Evolutionary conservation across 2,113 vertebrate genomes (phyloP).

Genomic region (Campylomormyrus tamandua): DNA sequence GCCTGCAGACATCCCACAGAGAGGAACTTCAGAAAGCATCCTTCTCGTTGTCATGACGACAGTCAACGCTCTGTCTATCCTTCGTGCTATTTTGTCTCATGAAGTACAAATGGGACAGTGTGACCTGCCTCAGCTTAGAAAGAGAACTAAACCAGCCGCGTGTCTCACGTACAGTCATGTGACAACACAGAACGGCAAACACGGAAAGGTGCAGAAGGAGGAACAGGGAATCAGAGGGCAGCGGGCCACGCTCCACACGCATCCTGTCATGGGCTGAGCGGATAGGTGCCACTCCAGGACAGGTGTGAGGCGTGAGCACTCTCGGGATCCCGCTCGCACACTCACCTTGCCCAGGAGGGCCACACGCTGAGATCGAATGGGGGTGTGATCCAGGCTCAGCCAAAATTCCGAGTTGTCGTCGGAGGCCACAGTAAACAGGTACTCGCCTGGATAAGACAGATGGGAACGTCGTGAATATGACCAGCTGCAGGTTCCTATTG

Average conservation of each 20-base stretch:
- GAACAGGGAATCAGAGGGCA: neutral
- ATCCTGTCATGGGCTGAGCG: neutral
- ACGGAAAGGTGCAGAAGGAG: neutral
- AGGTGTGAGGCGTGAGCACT: neutral
- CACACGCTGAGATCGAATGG: slow-evolving; percentile 64
- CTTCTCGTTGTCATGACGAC: neutral
- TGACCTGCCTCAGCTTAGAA: neutral
- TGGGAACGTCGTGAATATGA: neutral
- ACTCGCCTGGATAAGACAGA: slow-evolving; percentile 61
- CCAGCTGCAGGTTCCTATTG: neutral
- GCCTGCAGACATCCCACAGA: slow-evolving; percentile 51
- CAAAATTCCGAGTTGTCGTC: slow-evolving; percentile 93
- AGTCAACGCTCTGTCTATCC: neutral
- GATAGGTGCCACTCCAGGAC: neutral
- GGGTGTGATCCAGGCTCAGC: slow-evolving; percentile 76
- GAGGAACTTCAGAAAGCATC: neutral
- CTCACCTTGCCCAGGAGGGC: slow-evolving; percentile 83
- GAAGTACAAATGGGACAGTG: neutral
- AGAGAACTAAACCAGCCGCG: neutral
- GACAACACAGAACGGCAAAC: neutral
- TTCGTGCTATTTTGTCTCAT: neutral
- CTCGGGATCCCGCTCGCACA: neutral
- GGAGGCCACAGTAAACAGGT: slow-evolving; percentile 82
- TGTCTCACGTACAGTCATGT: neutral
- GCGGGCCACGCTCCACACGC: neutral